A percentile compares a stretch with the other conserved stretches of the same genome.
These are phyloP conservation scores for Flabesymbios commensalis DNA, from an alignment of 2,888 invertebrate genomes.

Conservation along the genomic window DNA sequence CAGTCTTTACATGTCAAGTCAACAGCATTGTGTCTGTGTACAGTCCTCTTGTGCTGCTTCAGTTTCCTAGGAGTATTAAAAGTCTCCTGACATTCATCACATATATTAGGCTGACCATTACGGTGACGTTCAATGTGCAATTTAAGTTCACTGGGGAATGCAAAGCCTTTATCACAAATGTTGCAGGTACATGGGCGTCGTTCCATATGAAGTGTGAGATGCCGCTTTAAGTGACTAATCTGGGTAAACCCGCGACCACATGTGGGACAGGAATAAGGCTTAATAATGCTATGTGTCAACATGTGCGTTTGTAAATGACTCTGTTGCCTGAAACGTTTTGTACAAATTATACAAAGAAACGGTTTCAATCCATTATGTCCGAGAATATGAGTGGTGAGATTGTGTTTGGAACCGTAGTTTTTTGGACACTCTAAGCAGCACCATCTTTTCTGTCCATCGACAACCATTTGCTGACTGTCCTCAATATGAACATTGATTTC, in stretches of 20 bases:
- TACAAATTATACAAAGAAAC: conserved; percentile 58
- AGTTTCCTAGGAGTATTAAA: conserved; percentile 43
- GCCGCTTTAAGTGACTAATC: conserved; percentile 57
- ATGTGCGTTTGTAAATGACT: conserved; percentile 60
- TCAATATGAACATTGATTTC: conserved; percentile 47
- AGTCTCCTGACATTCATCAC: conserved; percentile 44
- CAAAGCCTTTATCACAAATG: conserved; percentile 53
- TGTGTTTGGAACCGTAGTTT: conserved; percentile 60
- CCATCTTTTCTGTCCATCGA: conserved; percentile 57
- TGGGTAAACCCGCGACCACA: conserved; percentile 59
- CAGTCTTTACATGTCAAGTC: conserved; percentile 50
- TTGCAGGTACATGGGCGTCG: conserved; percentile 51
- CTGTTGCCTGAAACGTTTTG: conserved; percentile 58
- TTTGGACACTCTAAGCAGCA: conserved; percentile 57
- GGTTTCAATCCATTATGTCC: conserved; percentile 59
- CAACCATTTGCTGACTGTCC: conserved; percentile 51
- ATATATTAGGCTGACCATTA: conserved; percentile 38
- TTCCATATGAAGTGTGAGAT: conserved; percentile 55
- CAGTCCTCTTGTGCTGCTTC: conserved; percentile 40
- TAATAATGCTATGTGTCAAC: conserved; percentile 57
- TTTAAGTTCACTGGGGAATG: conserved; percentile 53
- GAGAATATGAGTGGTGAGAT: conserved; percentile 57
- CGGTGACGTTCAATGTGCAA: conserved; percentile 48
- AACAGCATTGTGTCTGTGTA: conserved; percentile 40
- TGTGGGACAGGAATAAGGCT: conserved; percentile 53